Evolutionary conservation across 2,113 vertebrate species (phyloP).

Genomic region (Tragelaphus buxtoni): DNA sequence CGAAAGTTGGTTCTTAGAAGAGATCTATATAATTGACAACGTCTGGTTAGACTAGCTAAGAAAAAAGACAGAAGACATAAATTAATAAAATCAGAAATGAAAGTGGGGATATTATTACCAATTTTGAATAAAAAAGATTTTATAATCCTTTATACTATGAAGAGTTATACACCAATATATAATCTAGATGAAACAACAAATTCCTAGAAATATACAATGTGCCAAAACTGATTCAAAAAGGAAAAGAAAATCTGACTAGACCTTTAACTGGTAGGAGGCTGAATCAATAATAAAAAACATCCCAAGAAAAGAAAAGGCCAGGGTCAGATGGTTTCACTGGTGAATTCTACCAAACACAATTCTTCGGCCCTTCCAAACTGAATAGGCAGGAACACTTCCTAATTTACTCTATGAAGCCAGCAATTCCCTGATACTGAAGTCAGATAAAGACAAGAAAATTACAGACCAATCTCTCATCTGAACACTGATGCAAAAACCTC

Average conservation of each 20-base stretch:
- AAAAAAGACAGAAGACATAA: not conserved
- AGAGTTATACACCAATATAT: not conserved
- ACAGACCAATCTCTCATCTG: not conserved
- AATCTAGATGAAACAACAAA: not conserved
- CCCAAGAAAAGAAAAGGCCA: not conserved
- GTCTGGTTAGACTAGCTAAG: not conserved
- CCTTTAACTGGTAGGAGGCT: not conserved
- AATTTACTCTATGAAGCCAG: not conserved
- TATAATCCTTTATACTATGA: not conserved
- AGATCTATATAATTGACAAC: not conserved
- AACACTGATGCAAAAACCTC: not conserved
- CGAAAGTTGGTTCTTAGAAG: not conserved
- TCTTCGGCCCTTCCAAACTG: not conserved
- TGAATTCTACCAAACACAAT: not conserved
- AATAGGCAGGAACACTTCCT: not conserved
- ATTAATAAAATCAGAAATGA: constrained; percentile 9
- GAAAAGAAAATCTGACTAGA: not conserved
- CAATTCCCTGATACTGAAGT: not conserved
- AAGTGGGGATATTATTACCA: not conserved
- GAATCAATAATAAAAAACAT: constrained; percentile 1
- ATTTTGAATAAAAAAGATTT: not conserved
- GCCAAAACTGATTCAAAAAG: not conserved
- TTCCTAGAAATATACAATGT: constrained; percentile 29
- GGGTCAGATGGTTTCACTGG: not conserved
- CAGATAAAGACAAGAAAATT: not conserved